These are phyloP conservation scores for Gouania willdenowi DNA, from an alignment of 2,797 vertebrate genomes.

Conservation along the genomic window DNA sequence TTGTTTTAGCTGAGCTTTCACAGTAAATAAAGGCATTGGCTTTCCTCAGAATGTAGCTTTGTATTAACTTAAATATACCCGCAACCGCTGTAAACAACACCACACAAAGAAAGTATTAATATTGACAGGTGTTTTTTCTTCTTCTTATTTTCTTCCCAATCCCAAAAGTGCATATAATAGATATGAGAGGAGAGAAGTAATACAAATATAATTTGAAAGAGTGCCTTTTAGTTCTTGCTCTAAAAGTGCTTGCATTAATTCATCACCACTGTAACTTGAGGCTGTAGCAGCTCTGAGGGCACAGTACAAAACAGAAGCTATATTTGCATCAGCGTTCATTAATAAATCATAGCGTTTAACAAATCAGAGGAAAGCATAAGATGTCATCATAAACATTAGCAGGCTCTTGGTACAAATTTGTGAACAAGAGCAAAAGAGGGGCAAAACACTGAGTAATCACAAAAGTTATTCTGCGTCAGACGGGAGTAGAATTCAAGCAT, in stretches of 20 bases:
- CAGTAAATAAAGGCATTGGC: slow-evolving; percentile 29
- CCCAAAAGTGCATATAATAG: slow-evolving; percentile 45
- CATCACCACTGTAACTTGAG: slow-evolving; percentile 8
- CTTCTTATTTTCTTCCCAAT: too few species aligned
- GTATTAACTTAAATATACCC: slow-evolving; percentile 58
- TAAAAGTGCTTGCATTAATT: slow-evolving; percentile 4
- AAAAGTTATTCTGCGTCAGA: slow-evolving; percentile 15
- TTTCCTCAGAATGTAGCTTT: slow-evolving; percentile 37
- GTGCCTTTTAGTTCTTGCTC: slow-evolving; percentile 8
- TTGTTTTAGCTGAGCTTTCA: slow-evolving; percentile 31
- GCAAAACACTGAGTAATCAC: background rate
- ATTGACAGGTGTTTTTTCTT: slow-evolving; percentile 61
- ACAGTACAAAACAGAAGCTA: slow-evolving; percentile 42
- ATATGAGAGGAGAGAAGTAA: slow-evolving; percentile 40
- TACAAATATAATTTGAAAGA: too few species aligned
- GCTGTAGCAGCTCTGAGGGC: slow-evolving; percentile 14
- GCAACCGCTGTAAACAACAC: slow-evolving; percentile 57
- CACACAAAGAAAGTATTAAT: slow-evolving; percentile 55
- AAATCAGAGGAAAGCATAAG: slow-evolving; percentile 59
- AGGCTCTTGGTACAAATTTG: slow-evolving; percentile 48
- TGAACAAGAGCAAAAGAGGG: slow-evolving; percentile 8
- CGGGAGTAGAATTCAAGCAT: slow-evolving; percentile 20
- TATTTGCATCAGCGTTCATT: slow-evolving; percentile 68
- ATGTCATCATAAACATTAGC: slow-evolving; percentile 62
- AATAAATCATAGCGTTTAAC: slow-evolving; percentile 73